Evolutionary conservation across 2,113 vertebrate genomes (phyloP), one percentile per base, ranked within the genome.

Genomic region (Labrus mixtus): DNA sequence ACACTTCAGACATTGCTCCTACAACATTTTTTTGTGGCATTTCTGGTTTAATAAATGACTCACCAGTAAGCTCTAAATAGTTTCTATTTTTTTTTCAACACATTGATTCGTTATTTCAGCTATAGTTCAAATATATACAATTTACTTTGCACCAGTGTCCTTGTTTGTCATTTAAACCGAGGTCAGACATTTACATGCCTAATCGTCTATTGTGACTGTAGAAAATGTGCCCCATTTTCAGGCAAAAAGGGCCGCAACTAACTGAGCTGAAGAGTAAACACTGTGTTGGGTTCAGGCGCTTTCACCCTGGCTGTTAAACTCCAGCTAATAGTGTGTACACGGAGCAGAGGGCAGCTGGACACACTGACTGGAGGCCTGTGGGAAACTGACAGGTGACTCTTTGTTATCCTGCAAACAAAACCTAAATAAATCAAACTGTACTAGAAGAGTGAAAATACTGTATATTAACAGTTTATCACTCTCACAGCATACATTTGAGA

Each of bases 251-350:
- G 65, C 76, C 75, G 61, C 64, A 73, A 69, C 81, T 15, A 77
- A 76, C 88, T 93, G 87, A 94, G 92, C 92, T 68, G 82, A 85
- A 92, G 89, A 86, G 91, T 86, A 91, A 94, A 93, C 87, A 93
- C 53, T 10, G 83, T 37, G 70, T 54, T 69, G 43, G 78, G 73
- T 72, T 62, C 1, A 2, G 50, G 36, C 16, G 68, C 76, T 71
- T 87, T 86, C 78, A 78, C 68, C 22, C 29, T 4, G 67, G 81
- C 85, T 55, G 65, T 90, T 91, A 90, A 91, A 91, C 79, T 84
- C 64, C 6, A 58, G 75, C 80, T 88, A 86, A 89, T 79, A 64
- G 88, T 82, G 82, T 86, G 86, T 90, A 89, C 91, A 91, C 73
- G 79, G 76, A 64, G 73, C 63, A 51, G 57, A 83, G 80, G 76